phyloP scores from a whole-genome alignment of 2,888 invertebrate species.

The Lasioglossum calceatum region DNA sequence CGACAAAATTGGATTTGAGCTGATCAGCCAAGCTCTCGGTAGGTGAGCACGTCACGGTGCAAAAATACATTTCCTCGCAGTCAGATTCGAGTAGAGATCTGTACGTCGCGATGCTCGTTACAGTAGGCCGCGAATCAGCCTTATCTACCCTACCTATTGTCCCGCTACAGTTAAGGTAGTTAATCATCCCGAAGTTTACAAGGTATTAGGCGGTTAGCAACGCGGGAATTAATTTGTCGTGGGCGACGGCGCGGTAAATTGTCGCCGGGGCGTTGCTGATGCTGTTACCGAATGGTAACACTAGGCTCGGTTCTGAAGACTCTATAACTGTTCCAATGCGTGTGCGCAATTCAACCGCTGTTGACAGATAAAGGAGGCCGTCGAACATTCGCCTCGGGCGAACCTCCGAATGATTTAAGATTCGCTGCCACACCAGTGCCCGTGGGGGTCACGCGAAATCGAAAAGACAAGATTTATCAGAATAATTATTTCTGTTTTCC shows the following conservation, averaged over 20 bases:
- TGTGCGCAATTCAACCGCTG: slow-evolving; percentile 35
- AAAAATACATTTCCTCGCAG: neutral
- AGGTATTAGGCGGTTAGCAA: slow-evolving; percentile 79
- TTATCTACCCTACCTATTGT: slow-evolving; percentile 71
- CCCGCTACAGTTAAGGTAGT: slow-evolving; percentile 74
- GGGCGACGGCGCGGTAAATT: slow-evolving; percentile 81
- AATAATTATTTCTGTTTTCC: neutral
- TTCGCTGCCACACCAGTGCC: neutral
- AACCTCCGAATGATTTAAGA: neutral
- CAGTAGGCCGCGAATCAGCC: slow-evolving; percentile 61
- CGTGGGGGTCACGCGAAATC: neutral
- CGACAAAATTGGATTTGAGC: neutral
- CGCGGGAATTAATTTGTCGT: slow-evolving; percentile 81
- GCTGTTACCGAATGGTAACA: slow-evolving; percentile 58
- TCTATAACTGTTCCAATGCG: slow-evolving; percentile 48
- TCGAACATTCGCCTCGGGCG: neutral
- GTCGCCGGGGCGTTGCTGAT: slow-evolving; percentile 71
- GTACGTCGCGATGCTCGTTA: slow-evolving; percentile 30
- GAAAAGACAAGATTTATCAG: neutral
- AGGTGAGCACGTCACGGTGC: neutral
- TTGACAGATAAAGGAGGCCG: neutral
- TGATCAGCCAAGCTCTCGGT: neutral
- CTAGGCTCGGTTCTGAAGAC: slow-evolving; percentile 42
- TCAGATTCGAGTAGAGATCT: slow-evolving; percentile 19
- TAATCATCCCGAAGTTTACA: slow-evolving; percentile 80